phyloP scores from a whole-genome alignment of 2,888 invertebrate genomes.

The Ophion costatus region DNA sequence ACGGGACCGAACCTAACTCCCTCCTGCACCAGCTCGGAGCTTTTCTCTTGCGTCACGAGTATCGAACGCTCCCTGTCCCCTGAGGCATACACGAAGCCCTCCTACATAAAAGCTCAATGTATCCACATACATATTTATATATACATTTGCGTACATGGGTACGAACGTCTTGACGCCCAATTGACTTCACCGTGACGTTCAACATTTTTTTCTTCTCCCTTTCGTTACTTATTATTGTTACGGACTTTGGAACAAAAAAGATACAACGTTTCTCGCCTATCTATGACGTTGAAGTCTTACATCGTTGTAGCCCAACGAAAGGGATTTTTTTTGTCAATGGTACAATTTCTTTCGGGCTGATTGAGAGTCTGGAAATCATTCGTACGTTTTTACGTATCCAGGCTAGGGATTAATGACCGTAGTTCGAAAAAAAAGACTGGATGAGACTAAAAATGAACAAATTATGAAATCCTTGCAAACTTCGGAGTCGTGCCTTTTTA shows the following conservation, averaged over 20 bases:
- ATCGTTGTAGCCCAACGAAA: too few species aligned
- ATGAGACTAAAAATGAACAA: too few species aligned
- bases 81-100: slow-evolving; percentile 42
- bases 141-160: not conserved
- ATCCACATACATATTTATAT: not conserved
- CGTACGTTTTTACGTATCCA: too few species aligned
- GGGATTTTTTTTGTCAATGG: too few species aligned
- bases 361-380: too few species aligned
- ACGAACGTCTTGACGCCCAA: not conserved
- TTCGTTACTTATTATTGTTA: not conserved
- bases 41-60: slow-evolving; percentile 76
- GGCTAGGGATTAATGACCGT: too few species aligned
- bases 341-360: too few species aligned
- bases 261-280: not conserved
- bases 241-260: not conserved
- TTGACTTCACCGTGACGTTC: not conserved
- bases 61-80: slow-evolving; percentile 72
- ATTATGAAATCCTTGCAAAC: too few species aligned
- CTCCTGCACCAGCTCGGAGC: slow-evolving; percentile 50
- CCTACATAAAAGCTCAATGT: slow-evolving; percentile 17
- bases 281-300: not conserved
- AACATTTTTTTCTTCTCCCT: not conserved
- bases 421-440: too few species aligned
- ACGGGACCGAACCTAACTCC: slow-evolving; percentile 37
- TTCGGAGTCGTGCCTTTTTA: too few species aligned